Base-by-base conservation (phyloP, 2,888 invertebrate species). In the Euclidia mi region DNA sequence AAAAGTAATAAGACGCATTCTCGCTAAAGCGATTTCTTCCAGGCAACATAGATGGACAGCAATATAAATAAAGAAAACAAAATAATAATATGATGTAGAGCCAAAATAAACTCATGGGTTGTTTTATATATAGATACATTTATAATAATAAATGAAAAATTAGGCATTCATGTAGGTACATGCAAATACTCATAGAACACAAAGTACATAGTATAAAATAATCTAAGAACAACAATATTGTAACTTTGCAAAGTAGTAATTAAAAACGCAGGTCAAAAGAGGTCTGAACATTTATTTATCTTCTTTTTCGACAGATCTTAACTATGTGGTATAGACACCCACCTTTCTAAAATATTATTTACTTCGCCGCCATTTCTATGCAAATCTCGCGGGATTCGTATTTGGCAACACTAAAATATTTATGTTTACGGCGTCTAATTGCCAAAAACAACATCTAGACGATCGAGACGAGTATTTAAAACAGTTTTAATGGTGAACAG, bases 301-400 rank as follows among this genome's bases (percentile, higher is more conserved):
- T 29, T 29, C 35, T 28, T 29, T 0, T 29, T 2, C n/a, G n/a
- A 35, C 17, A 41, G 37, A 17, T 7, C 1, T 9, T 6, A 10
- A 59, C 48, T 61, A 48, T 44, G 58, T 64, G 43, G n/a, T 55
- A 7, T 31, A 52, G 29, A 56, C n/a, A n/a, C n/a, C 25, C 41
- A 6, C 52, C 55, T 66, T 60, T 66, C 66, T 60, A 66, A 66
- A 34, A 34, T 34, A 11, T 28, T 34, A 41, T 47, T 40, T 60
- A 45, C 18, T 48, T 15, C 53, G 28, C 43, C 17, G 18, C 18
- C 28, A 57, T 66, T 60, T 66, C 41, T 52, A 71, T 64, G 57
- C 45, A 71, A 70, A 71, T 66, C 14, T 18, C 1, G 46, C 15
- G 44, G 17, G 34, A 7, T 29, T 52, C 35, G 20, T 55, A 29